These are phyloP conservation scores for Puffinus mauretanicus DNA, from an alignment of 2,113 vertebrate species.

Conservation along the genomic window DNA sequence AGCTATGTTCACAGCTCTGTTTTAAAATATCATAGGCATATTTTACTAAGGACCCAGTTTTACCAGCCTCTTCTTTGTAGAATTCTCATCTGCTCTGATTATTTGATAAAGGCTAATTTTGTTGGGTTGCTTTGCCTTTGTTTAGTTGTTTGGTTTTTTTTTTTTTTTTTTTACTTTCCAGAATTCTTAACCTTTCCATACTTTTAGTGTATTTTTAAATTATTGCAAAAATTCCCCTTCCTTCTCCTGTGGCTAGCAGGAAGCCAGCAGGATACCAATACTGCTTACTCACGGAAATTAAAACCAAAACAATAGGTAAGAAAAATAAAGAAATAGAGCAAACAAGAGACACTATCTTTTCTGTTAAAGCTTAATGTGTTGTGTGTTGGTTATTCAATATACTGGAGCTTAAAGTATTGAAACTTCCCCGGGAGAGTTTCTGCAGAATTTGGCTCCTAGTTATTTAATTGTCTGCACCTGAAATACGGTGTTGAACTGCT, in stretches of 20 bases:
- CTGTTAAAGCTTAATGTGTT: not conserved
- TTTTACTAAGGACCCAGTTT: not conserved
- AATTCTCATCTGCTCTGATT: not conserved
- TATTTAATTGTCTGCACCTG: not conserved
- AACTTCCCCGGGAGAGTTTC: not conserved
- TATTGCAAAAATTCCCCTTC: slow-evolving; percentile 56
- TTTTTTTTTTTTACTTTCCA: not conserved
- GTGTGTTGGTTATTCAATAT: not conserved
- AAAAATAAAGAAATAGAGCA: slow-evolving; percentile 63
- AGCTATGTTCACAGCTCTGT: not conserved
- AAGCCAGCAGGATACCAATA: slow-evolving; percentile 66
- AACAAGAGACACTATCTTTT: slow-evolving; percentile 17
- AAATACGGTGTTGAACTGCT: not conserved
- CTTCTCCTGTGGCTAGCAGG: slow-evolving; percentile 54
- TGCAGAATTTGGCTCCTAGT: not conserved
- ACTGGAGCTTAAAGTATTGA: not conserved
- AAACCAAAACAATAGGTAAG: slow-evolving; percentile 63
- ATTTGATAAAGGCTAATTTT: not conserved
- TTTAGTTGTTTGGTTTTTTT: not conserved
- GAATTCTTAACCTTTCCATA: slow-evolving; percentile 47
- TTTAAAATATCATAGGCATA: not conserved
- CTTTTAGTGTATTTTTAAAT: slow-evolving; percentile 61
- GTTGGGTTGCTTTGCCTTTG: not conserved
- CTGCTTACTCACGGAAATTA: slow-evolving; percentile 59
- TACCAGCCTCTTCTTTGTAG: not conserved